A percentile compares a stretch with the other conserved stretches of the same genome.
phyloP scores from a whole-genome alignment of 1,140 invertebrate genomes.

The Cecropterus lyciades region DNA sequence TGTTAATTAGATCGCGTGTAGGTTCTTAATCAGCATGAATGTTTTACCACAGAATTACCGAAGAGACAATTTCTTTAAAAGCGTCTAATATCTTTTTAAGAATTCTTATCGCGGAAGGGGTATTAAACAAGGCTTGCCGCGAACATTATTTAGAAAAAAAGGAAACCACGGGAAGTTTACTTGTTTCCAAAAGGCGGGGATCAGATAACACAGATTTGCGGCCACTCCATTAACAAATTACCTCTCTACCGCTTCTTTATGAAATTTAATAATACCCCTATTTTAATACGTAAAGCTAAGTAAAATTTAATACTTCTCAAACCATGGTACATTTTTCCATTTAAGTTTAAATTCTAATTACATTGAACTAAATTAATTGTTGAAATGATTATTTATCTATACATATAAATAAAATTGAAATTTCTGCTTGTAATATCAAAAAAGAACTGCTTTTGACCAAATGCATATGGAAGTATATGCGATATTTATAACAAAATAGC shows the following conservation, averaged over 20 bases:
- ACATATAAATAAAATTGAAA: no score
- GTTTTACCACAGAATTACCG: not conserved
- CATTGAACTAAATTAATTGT: no score
- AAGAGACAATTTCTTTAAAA: constrained; percentile 75
- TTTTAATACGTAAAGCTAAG: not conserved
- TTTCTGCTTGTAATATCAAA: no score
- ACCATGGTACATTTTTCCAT: no score
- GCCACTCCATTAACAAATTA: constrained; percentile 78
- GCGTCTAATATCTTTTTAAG: constrained; percentile 76
- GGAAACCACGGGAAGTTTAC: constrained; percentile 65
- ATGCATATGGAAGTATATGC: no score
- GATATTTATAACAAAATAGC: no score
- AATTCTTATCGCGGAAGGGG: constrained; percentile 70
- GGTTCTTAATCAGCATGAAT: no score
- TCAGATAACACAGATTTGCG: constrained; percentile 79
- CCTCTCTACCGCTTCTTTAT: constrained; percentile 33
- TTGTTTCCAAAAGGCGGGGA: constrained; percentile 76
- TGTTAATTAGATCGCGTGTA: no score
- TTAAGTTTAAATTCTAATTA: no score
- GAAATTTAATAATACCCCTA: not conserved
- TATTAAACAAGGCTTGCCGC: constrained; percentile 69
- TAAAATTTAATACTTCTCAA: not conserved
- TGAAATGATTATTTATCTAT: no score
- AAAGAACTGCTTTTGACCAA: no score
- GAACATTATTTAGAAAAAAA: constrained; percentile 79